Conservation (phyloP, 2,797 vertebrate species). For the Enteromius afrohamiltoni region DNA sequence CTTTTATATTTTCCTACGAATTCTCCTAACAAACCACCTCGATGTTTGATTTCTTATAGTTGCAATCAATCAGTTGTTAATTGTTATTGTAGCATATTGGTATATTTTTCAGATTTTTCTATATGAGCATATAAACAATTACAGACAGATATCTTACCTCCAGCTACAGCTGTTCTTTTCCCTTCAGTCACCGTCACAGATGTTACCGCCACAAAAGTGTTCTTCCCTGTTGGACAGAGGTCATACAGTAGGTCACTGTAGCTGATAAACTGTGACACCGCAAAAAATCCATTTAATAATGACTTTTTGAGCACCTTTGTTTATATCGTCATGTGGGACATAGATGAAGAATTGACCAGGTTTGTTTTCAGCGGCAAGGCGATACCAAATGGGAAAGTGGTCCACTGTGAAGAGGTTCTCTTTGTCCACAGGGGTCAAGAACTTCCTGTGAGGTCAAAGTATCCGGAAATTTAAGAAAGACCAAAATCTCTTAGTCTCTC, state of each 20-base stretch:
- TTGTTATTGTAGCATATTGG: background rate
- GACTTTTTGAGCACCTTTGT: conserved; percentile 76
- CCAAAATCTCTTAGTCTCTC: background rate
- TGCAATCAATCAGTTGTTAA: background rate
- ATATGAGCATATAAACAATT: background rate
- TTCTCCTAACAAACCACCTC: background rate
- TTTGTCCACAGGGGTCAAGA: conserved; percentile 84
- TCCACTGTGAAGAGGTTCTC: conserved; percentile 90
- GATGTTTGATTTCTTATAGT: background rate
- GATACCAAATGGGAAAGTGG: conserved; percentile 95
- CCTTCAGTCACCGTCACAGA: conserved; percentile 82
- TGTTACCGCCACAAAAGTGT: conserved; percentile 82
- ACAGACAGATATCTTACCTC: conserved; percentile 71
- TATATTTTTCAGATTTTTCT: too few relatives aligned
- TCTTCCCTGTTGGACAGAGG: conserved; percentile 69
- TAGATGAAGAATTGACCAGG: conserved; percentile 89
- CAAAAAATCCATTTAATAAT: background rate
- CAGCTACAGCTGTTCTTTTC: conserved; percentile 84
- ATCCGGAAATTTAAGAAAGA: background rate
- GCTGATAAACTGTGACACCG: background rate
- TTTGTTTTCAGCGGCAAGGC: conserved; percentile 86
- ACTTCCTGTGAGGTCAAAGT: conserved; percentile 75
- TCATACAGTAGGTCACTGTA: background rate
- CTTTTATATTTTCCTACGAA: background rate
- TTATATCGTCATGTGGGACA: conserved; percentile 72